Conservation (phyloP, 2,113 vertebrate genomes). For the Procavia capensis region DNA sequence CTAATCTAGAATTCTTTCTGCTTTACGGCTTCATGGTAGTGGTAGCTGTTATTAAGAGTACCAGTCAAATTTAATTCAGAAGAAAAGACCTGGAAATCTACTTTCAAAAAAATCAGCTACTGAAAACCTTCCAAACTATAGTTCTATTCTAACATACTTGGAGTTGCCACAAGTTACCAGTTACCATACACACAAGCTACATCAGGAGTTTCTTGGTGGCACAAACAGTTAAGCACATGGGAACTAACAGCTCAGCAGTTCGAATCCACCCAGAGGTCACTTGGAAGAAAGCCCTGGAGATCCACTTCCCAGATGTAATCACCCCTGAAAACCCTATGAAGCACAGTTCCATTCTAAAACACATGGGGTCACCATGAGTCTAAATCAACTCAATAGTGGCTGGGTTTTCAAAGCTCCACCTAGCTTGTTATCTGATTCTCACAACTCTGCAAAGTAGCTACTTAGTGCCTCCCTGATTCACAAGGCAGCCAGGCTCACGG, state of each 20-base stretch:
- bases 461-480: background rate
- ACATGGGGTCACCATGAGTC: background rate
- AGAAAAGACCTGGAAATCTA: background rate
- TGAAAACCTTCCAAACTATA: background rate
- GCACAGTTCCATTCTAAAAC: background rate
- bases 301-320: background rate
- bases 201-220: background rate
- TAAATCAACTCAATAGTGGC: background rate
- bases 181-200: background rate
- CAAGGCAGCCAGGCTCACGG: background rate
- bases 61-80: background rate
- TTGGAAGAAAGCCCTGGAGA: background rate
- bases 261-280: background rate
- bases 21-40: background rate
- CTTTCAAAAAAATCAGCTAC: background rate
- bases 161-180: background rate
- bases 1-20: background rate
- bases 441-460: background rate
- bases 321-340: background rate
- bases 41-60: background rate
- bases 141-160: background rate
- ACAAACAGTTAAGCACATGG: background rate
- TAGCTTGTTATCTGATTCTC: constrained; percentile 39
- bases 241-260: background rate
- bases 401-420: background rate